These are phyloP conservation scores for Girardinichthys multiradiatus DNA, from an alignment of 2,113 vertebrate genomes.

Conservation along the genomic window DNA sequence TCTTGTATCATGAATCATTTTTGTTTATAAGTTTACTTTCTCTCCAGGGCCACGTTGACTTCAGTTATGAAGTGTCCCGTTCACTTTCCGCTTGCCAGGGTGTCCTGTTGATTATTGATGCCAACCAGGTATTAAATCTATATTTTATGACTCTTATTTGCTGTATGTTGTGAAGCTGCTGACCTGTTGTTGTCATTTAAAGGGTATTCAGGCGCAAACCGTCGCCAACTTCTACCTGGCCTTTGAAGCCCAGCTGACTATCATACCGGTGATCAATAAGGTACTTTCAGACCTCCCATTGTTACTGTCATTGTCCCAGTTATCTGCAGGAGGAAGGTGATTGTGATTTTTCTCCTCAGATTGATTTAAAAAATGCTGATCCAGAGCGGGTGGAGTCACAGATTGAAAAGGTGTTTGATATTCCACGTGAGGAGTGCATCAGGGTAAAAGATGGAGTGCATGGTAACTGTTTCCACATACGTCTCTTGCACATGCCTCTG, in stretches of 20 bases:
- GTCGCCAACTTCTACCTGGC: conserved; percentile 98
- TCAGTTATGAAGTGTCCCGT: conserved; percentile 96
- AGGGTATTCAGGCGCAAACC: conserved; percentile 98
- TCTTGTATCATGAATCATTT: background rate
- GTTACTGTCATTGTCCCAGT: background rate
- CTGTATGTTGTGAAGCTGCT: background rate
- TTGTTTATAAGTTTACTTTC: background rate
- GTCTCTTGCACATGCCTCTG: background rate
- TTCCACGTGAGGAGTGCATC: conserved; percentile 89
- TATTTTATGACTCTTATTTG: background rate
- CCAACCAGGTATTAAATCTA: conserved; percentile 88
- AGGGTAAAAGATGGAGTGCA: conserved; percentile 79
- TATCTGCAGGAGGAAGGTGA: background rate
- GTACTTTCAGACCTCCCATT: conserved; percentile 70
- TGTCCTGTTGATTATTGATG: conserved; percentile 94
- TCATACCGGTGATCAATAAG: conserved; percentile 98
- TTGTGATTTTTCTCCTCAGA: conserved; percentile 75
- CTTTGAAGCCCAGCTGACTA: conserved; percentile 92
- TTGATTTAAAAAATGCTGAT: conserved; percentile 96
- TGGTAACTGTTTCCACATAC: background rate
- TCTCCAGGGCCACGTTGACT: conserved; percentile 94
- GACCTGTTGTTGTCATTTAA: conserved; percentile 38
- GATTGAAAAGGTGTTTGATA: conserved; percentile 95
- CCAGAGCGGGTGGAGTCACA: conserved; percentile 91
- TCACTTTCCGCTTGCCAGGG: conserved; percentile 96